These are phyloP conservation scores for Drosophila ambigua DNA, from an alignment of 1,140 invertebrate genomes.

Conservation along the genomic window DNA sequence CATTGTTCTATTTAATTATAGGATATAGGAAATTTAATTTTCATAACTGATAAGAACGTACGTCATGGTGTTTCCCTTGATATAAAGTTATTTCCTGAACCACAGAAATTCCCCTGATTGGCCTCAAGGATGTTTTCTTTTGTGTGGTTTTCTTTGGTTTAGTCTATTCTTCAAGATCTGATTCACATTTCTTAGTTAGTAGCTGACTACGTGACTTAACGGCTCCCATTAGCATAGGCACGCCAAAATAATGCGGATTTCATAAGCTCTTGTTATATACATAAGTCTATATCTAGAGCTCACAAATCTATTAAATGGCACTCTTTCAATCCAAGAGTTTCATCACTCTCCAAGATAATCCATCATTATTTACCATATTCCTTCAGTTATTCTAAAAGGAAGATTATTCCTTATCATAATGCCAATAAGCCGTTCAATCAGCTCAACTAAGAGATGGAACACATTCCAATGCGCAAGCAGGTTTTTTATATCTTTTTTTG, in stretches of 20 bases:
- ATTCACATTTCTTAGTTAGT: slow-evolving; percentile 33
- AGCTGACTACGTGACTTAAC: background rate
- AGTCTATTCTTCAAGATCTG: slow-evolving; percentile 18
- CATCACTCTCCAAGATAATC: too few species aligned
- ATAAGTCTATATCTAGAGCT: too few species aligned
- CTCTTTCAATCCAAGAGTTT: too few species aligned
- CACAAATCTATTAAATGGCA: too few species aligned
- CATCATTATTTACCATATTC: too few species aligned
- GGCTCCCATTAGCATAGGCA: slow-evolving; percentile 39
- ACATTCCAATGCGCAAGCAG: too few species aligned
- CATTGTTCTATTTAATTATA: slow-evolving; percentile 19
- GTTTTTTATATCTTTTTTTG: too few species aligned
- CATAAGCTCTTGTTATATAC: slow-evolving; percentile 1
- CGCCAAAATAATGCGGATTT: slow-evolving; percentile 29
- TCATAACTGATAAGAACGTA: slow-evolving; percentile 6
- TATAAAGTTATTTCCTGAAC: background rate
- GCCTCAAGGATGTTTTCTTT: slow-evolving; percentile 39
- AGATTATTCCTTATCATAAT: too few species aligned
- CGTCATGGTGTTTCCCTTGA: slow-evolving; percentile 12
- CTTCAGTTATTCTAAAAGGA: too few species aligned
- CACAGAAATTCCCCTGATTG: slow-evolving; percentile 10
- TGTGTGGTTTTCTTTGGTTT: slow-evolving; percentile 32
- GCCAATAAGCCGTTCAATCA: too few species aligned
- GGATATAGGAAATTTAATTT: slow-evolving; percentile 30
- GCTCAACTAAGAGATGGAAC: too few species aligned